Base-by-base conservation (phyloP, 2,888 invertebrate species). In the Diploptera punctata region DNA sequence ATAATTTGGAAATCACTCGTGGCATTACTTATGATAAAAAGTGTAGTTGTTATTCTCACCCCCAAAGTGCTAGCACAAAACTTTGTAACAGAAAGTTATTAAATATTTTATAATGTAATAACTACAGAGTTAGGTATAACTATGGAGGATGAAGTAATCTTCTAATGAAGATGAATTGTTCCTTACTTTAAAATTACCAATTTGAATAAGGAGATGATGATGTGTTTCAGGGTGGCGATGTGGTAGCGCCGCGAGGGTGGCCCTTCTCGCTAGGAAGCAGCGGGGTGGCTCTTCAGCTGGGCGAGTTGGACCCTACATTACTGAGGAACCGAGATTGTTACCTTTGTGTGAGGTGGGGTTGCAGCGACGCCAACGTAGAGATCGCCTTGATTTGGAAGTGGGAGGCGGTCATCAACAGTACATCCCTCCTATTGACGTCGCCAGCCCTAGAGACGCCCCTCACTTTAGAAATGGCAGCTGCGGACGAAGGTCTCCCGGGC, bases 281-380 rank as follows among this genome's bases (percentile, higher is more conserved):
- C 79, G 89, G 89, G 77, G 83, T 90, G 80, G 85, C 88, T 78
- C 82, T 90, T 78, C 89, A 90, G 79, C 83, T 91, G 79, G 89
- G 89, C 76, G 87, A 88, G 78, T 84, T 89, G 81, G 87, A 88
- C 80, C 86, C 87, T 76, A 86, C 87, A 76, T 82, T 86, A 77
- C 82, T 90, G 77, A 85, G 88, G 79, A 85, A 87, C 79, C 85
- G 86, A 79, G 90, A 91, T 83, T 87, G 89, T 81, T 90, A 89
- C 84, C 83, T 90, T 77, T 89, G 89, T 82, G 85, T 90, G 78
- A 84, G 82, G 79, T 29, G 49, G n/a, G 44, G 52, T 1, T 7
- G 21, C 47, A 19, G 29, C 21, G n/a, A 21, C 52, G n/a, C 9
- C 38, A 69, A 21, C 67, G 68, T 67, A 52, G 78, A 77, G 71